Evolutionary conservation across 2,113 vertebrate species (phyloP).

Genomic region (Echinops telfairi): DNA sequence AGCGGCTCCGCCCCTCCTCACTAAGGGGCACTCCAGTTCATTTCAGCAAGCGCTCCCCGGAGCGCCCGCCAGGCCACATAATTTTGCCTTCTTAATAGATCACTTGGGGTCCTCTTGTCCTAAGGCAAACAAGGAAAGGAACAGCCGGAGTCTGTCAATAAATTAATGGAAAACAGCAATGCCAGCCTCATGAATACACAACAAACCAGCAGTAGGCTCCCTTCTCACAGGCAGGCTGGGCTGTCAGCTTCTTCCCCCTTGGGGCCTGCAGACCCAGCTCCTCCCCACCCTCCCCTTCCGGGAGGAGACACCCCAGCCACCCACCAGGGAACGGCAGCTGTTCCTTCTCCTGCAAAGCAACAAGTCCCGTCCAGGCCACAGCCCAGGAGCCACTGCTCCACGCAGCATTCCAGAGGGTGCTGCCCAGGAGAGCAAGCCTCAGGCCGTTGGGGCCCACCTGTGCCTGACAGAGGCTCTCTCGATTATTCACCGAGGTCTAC

Average conservation of each 20-base stretch:
- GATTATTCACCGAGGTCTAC: background rate
- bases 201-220: conserved; percentile 7
- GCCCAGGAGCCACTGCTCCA: background rate
- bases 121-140: conserved; percentile 54
- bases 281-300: background rate
- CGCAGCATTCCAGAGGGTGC: background rate
- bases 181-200: conserved; percentile 50
- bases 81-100: conserved; percentile 1
- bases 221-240: conserved; percentile 48
- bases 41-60: conserved; percentile 62
- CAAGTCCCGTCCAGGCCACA: background rate
- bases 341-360: background rate
- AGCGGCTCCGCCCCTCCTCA: background rate
- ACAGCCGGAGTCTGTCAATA: conserved; percentile 68
- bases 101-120: background rate
- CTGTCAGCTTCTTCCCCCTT: background rate
- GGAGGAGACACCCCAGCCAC: background rate
- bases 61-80: background rate
- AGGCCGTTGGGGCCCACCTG: too few relatives aligned
- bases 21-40: conserved; percentile 41
- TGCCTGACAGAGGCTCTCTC: background rate
- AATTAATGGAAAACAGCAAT: conserved; percentile 76
- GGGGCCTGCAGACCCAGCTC: background rate
- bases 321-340: background rate
- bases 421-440: conserved; percentile 27